phyloP scores from a whole-genome alignment of 2,797 vertebrate genomes.

The Acrossocheilus fasciatus region DNA sequence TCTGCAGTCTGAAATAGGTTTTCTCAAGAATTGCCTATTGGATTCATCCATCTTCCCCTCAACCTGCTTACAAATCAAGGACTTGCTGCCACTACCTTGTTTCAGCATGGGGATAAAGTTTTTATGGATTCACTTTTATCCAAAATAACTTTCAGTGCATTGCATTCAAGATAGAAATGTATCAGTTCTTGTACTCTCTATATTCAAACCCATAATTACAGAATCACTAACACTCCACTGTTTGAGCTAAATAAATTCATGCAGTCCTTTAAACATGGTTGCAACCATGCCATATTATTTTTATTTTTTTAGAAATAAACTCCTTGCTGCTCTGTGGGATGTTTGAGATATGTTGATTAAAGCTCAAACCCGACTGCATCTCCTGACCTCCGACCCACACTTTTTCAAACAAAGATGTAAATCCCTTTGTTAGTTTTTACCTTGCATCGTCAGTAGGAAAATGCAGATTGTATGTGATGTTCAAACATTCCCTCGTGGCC shows the following conservation, averaged over 20 bases:
- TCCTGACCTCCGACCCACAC: neutral
- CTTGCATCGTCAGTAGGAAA: neutral
- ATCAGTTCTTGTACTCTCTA: neutral
- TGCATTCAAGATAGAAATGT: neutral
- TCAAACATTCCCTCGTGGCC: neutral
- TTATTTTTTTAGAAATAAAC: neutral
- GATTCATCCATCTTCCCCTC: neutral
- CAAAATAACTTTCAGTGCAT: neutral
- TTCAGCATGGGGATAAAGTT: neutral
- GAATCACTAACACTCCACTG: neutral
- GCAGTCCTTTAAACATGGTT: neutral
- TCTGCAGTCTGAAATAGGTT: neutral
- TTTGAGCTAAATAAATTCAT: neutral
- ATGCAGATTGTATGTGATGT: slow-evolving; percentile 5
- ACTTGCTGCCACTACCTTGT: neutral
- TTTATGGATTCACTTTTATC: neutral
- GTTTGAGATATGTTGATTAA: neutral
- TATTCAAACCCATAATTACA: neutral
- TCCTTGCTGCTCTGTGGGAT: neutral
- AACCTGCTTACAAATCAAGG: neutral
- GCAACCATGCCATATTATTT: neutral
- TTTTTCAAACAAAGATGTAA: neutral
- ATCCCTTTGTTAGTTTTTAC: neutral
- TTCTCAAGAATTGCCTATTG: neutral
- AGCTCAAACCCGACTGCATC: neutral